Evolutionary conservation across 2,888 invertebrate genomes (phyloP).

Genomic region (Clunio marinus): DNA sequence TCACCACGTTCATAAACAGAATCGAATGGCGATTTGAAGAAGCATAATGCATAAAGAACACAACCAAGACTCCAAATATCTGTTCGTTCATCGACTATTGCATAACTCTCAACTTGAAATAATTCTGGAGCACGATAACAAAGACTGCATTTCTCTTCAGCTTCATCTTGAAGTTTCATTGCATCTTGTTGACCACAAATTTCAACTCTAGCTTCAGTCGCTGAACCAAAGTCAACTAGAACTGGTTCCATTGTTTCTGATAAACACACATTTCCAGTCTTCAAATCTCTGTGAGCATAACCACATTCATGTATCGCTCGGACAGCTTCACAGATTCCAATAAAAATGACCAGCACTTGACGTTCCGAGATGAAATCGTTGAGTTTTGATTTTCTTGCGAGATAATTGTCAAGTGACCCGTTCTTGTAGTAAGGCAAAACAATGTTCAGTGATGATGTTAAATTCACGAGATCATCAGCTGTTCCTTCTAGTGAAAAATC

Average conservation of each 20-base stretch:
- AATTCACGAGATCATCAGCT: slow-evolving; percentile 63
- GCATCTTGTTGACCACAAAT: slow-evolving; percentile 62
- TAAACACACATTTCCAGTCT: slow-evolving; percentile 78
- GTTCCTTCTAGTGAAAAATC: slow-evolving; percentile 63
- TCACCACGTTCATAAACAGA: slow-evolving; percentile 78
- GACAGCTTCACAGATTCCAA: slow-evolving; percentile 69
- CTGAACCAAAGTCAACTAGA: slow-evolving; percentile 78
- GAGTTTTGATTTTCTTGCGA: slow-evolving; percentile 58
- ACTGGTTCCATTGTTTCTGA: slow-evolving; percentile 66
- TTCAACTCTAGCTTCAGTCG: slow-evolving; percentile 61
- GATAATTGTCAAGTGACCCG: slow-evolving; percentile 68
- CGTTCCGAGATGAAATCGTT: slow-evolving; percentile 60
- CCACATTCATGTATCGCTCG: slow-evolving; percentile 71
- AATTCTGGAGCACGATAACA: slow-evolving; percentile 84
- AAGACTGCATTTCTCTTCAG: slow-evolving; percentile 82
- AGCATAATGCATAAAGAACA: slow-evolving; percentile 78
- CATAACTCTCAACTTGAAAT: slow-evolving; percentile 77
- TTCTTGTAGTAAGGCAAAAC: slow-evolving; percentile 73
- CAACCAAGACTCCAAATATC: slow-evolving; percentile 90
- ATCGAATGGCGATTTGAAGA: slow-evolving; percentile 81
- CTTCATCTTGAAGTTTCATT: slow-evolving; percentile 69
- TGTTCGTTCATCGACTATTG: slow-evolving; percentile 74
- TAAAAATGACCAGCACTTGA: slow-evolving; percentile 65
- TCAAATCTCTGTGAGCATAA: slow-evolving; percentile 77
- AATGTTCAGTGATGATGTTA: slow-evolving; percentile 67